These are phyloP conservation scores for Lordiphosa clarofinis DNA, from an alignment of 1,140 invertebrate genomes.

Conservation along the genomic window DNA sequence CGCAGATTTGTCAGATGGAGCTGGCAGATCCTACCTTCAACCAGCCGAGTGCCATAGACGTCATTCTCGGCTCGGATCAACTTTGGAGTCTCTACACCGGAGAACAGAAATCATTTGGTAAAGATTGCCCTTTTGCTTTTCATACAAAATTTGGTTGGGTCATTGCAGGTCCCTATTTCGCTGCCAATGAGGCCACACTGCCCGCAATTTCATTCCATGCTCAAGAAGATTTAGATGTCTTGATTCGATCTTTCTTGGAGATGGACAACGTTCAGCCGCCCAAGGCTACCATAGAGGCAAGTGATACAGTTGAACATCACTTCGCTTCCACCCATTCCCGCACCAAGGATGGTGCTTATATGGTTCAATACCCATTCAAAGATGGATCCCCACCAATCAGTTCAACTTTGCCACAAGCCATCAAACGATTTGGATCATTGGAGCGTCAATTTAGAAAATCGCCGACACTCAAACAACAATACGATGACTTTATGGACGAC, in stretches of 20 bases:
- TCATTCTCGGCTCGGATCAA: too few species aligned
- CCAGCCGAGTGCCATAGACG: too few species aligned
- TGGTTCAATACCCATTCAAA: neutral
- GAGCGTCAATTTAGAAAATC: neutral
- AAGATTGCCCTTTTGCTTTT: too few species aligned
- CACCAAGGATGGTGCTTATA: neutral
- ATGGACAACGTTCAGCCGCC: neutral
- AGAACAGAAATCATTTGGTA: too few species aligned
- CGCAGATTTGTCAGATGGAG: neutral
- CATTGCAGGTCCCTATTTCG: neutral
- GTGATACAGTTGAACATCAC: slow-evolving; percentile 1
- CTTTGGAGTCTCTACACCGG: too few species aligned
- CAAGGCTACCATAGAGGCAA: slow-evolving; percentile 1
- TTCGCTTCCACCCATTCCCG: neutral
- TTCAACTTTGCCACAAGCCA: neutral
- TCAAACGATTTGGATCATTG: neutral
- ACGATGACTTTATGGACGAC: too few species aligned
- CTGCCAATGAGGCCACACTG: neutral
- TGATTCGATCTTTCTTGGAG: slow-evolving; percentile 1
- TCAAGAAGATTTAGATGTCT: slow-evolving; percentile 1
- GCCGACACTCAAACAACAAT: neutral
- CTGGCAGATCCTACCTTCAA: too few species aligned
- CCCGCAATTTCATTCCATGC: neutral
- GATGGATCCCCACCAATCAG: neutral
- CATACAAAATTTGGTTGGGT: slow-evolving; percentile 5